Conservation (phyloP, 2,888 invertebrate species). For the Ischnus inquisitorius region DNA sequence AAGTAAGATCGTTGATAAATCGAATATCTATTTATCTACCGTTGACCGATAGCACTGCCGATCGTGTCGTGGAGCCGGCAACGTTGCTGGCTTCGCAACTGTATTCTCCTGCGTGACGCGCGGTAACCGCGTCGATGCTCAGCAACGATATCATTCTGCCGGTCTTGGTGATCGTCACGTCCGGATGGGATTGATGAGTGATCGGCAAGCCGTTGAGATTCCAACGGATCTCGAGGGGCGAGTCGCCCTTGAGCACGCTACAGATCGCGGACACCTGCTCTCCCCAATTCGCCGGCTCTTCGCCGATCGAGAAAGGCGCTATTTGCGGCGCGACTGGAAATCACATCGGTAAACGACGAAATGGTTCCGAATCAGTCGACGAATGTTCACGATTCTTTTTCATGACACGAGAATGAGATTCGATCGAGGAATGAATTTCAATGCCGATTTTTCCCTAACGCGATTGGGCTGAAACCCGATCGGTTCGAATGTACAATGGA, state of each 20-base stretch:
- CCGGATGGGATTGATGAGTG: constrained; percentile 77
- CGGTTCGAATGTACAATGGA: background rate
- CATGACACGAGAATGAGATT: background rate
- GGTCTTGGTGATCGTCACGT: constrained; percentile 79
- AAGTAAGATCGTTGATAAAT: constrained; percentile 8
- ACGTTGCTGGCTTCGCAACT: constrained; percentile 86
- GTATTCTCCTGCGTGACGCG: constrained; percentile 86
- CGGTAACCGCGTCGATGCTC: constrained; percentile 85
- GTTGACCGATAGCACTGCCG: constrained; percentile 85
- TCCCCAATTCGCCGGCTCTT: constrained; percentile 91
- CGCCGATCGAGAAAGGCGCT: constrained; percentile 89
- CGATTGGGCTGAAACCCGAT: background rate
- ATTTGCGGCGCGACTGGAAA: constrained; percentile 90
- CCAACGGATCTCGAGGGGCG: constrained; percentile 92
- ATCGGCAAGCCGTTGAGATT: constrained; percentile 84
- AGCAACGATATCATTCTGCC: constrained; percentile 84
- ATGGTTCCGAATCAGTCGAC: background rate
- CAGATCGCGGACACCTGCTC: constrained; percentile 91
- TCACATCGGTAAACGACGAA: constrained; percentile 29
- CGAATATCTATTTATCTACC: constrained; percentile 79
- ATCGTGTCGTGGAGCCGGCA: constrained; percentile 85
- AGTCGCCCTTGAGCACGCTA: constrained; percentile 92
- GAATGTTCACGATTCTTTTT: constrained; percentile 16
- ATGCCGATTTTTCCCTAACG: background rate
- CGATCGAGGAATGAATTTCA: background rate